Evolutionary conservation across 2,797 vertebrate genomes (phyloP).

Genomic region (Parambassis ranga): DNA sequence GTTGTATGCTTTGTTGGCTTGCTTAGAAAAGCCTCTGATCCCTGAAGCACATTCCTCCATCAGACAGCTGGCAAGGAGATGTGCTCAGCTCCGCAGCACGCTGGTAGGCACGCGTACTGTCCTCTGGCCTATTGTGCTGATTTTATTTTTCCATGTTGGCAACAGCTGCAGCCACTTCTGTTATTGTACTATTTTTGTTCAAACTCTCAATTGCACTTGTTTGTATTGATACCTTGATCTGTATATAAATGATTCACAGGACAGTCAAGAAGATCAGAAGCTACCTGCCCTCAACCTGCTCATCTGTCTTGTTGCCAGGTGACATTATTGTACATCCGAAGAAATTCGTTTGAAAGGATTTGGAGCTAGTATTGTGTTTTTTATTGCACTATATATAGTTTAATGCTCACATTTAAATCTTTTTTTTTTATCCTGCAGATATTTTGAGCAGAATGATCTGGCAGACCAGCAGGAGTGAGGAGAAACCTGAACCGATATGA

Average conservation of each 20-base stretch:
- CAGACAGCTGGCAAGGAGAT: slow-evolving; percentile 93
- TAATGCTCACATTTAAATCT: not conserved
- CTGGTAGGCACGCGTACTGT: slow-evolving; percentile 35
- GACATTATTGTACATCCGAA: too few species aligned
- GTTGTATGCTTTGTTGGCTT: slow-evolving; percentile 91
- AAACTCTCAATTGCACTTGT: not conserved
- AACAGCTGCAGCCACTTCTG: not conserved
- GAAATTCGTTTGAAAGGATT: too few species aligned
- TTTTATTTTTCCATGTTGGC: too few species aligned
- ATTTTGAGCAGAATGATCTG: slow-evolving; percentile 78
- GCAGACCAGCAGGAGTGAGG: slow-evolving; percentile 63
- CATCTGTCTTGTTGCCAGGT: slow-evolving; percentile 97
- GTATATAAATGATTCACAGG: slow-evolving; percentile 70
- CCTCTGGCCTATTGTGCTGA: too few species aligned
- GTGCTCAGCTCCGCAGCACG: slow-evolving; percentile 87
- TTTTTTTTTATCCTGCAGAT: slow-evolving; percentile 43
- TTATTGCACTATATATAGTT: too few species aligned
- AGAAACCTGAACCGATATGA: not conserved
- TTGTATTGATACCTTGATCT: not conserved
- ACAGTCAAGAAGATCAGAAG: slow-evolving; percentile 87
- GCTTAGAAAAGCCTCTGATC: slow-evolving; percentile 94
- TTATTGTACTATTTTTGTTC: not conserved
- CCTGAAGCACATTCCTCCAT: slow-evolving; percentile 97
- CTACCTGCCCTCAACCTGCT: slow-evolving; percentile 94
- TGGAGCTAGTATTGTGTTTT: too few species aligned